Evolutionary conservation across 2,113 vertebrate species (phyloP).

Genomic region (Anolis carolinensis): DNA sequence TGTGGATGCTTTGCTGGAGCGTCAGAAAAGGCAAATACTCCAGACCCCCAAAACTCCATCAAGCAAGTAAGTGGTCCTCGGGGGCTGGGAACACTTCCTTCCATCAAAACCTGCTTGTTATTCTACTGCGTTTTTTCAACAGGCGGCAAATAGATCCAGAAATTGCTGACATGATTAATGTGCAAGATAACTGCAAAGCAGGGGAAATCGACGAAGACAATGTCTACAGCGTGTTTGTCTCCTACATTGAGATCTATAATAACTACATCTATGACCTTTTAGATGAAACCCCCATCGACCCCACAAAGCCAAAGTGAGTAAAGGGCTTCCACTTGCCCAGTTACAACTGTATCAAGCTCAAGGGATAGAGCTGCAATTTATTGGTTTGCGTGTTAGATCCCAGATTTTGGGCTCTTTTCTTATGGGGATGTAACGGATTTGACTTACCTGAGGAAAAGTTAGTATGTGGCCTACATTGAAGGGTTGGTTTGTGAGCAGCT

Average conservation of each 20-base stretch:
- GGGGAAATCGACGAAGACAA: conserved; percentile 92
- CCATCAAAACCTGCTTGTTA: fast-evolving
- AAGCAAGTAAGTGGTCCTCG: conserved; percentile 75
- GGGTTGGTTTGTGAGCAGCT: too few species aligned
- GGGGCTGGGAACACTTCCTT: fast-evolving
- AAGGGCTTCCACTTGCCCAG: neutral
- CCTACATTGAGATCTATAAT: conserved; percentile 97
- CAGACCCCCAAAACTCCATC: conserved; percentile 79
- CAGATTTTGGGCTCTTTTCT: neutral
- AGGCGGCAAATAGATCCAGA: conserved; percentile 90
- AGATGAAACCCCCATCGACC: conserved; percentile 86
- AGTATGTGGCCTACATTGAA: too few species aligned
- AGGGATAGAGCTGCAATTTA: neutral
- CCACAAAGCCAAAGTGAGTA: conserved; percentile 92
- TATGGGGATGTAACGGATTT: too few species aligned
- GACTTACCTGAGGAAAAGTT: too few species aligned
- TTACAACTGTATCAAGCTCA: neutral
- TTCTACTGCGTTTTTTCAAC: fast-evolving
- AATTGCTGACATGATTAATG: conserved; percentile 90
- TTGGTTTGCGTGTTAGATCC: neutral
- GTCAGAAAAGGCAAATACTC: conserved; percentile 88
- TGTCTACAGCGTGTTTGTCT: conserved; percentile 93
- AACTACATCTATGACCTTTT: conserved; percentile 98
- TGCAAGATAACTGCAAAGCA: conserved; percentile 83
- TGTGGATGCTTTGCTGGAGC: conserved; percentile 91